These are phyloP conservation scores for Nowickia ferox DNA, from an alignment of 2,888 invertebrate genomes.

Conservation along the genomic window DNA sequence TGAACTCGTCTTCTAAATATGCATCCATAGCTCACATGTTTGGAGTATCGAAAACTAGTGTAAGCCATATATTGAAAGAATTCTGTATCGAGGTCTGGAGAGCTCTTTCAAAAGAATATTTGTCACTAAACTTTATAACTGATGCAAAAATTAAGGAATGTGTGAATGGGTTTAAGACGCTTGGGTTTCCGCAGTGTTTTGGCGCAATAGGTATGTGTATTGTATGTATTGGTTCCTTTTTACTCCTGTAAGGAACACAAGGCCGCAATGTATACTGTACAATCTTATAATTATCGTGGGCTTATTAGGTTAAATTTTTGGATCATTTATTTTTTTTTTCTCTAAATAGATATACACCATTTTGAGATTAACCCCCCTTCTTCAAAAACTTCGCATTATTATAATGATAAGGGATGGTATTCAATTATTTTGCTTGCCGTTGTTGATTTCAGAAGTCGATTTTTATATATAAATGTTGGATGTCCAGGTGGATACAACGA, in stretches of 20 bases:
- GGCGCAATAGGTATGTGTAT: conserved; percentile 36
- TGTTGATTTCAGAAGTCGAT: background rate
- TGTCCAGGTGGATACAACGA: conserved; percentile 18
- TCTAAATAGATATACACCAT: conserved; percentile 50
- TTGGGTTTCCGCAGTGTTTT: conserved; percentile 56
- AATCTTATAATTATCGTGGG: background rate
- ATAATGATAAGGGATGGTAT: conserved; percentile 49
- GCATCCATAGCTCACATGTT: conserved; percentile 33
- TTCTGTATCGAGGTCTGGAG: conserved; percentile 38
- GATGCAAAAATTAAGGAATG: conserved; percentile 30
- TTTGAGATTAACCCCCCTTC: conserved; percentile 37
- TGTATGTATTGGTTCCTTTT: too few relatives aligned
- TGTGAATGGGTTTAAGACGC: conserved; percentile 40
- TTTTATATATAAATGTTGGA: conserved; percentile 33
- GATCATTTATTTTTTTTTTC: too few relatives aligned
- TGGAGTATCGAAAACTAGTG: conserved; percentile 53
- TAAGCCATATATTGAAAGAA: conserved; percentile 31
- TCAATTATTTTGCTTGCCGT: background rate
- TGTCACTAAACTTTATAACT: conserved; percentile 26
- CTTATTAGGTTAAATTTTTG: conserved; percentile 6
- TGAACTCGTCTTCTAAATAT: conserved; percentile 50
- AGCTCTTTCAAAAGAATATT: conserved; percentile 18
- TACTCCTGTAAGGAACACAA: too few relatives aligned
- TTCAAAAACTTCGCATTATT: conserved; percentile 1
- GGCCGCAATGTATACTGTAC: background rate